Percentiles rank a stretch among this genome's conserved stretches.
Evolutionary conservation across 2,888 invertebrate species (phyloP).

Genomic region (Brachycybe producta): DNA sequence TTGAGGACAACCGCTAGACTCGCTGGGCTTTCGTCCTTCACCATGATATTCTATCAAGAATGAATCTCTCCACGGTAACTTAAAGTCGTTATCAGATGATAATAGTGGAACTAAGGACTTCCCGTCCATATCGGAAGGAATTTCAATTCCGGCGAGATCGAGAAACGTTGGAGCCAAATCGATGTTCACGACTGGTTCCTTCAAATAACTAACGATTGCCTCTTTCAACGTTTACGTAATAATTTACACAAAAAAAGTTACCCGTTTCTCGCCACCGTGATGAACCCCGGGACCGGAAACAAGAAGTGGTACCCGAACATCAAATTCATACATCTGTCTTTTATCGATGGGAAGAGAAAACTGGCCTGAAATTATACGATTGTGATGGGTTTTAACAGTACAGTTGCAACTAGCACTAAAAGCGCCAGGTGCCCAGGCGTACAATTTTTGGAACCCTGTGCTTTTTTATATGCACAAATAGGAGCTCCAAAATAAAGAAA

Average conservation of each 20-base stretch:
- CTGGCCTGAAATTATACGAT: slow-evolving; percentile 49
- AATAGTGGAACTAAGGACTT: slow-evolving; percentile 40
- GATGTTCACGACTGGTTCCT: slow-evolving; percentile 55
- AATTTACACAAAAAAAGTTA: background rate
- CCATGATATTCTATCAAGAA: slow-evolving; percentile 72
- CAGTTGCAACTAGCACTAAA: background rate
- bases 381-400: too few relatives aligned
- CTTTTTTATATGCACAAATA: too few relatives aligned
- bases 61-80: slow-evolving; percentile 39
- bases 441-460: too few relatives aligned
- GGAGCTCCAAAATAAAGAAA: too few relatives aligned
- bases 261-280: slow-evolving; percentile 27
- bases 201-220: slow-evolving; percentile 27
- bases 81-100: too few relatives aligned
- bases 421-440: background rate
- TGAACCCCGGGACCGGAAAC: slow-evolving; percentile 59
- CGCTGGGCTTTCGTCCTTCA: slow-evolving; percentile 48
- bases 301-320: slow-evolving; percentile 68
- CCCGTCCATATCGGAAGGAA: slow-evolving; percentile 50
- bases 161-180: slow-evolving; percentile 75
- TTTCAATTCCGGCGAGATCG: slow-evolving; percentile 47
- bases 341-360: slow-evolving; percentile 80
- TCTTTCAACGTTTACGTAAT: background rate
- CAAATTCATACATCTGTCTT: slow-evolving; percentile 78
- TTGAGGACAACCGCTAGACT: slow-evolving; percentile 52